These are phyloP conservation scores for Eulithis testata DNA, from an alignment of 2,888 invertebrate genomes.

Conservation along the genomic window DNA sequence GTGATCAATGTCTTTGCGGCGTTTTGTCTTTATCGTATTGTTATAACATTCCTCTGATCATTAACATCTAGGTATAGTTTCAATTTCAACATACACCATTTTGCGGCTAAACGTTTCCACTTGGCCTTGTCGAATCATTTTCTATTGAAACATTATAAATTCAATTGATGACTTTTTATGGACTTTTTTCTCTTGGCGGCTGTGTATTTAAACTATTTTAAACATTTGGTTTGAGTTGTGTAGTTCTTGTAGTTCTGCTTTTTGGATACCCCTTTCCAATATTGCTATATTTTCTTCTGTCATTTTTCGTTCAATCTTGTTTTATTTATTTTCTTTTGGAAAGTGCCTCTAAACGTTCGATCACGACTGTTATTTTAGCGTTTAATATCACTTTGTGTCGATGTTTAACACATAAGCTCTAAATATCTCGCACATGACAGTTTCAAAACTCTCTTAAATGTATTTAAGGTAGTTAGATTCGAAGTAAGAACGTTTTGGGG, in stretches of 20 bases:
- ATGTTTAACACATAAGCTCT: conserved; percentile 42
- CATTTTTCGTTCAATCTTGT: conserved; percentile 8
- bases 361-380: conserved; percentile 51
- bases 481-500: conserved; percentile 22
- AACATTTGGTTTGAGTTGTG: neutral
- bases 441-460: conserved; percentile 30
- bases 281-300: neutral
- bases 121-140: no score
- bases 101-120: no score
- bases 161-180: no score
- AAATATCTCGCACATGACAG: conserved; percentile 32
- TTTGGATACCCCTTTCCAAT: conserved; percentile 5
- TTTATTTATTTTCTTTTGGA: conserved; percentile 47
- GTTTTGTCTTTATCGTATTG: no score
- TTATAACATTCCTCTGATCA: no score
- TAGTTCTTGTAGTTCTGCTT: neutral
- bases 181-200: no score
- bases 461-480: conserved; percentile 7
- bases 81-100: no score
- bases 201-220: neutral
- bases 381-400: conserved; percentile 21
- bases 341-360: conserved; percentile 51
- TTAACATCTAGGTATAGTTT: no score
- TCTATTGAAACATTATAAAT: no score
- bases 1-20: no score